Evolutionary conservation across 2,113 vertebrate species (phyloP).

Genomic region (Neolamprologus tretocephalus): DNA sequence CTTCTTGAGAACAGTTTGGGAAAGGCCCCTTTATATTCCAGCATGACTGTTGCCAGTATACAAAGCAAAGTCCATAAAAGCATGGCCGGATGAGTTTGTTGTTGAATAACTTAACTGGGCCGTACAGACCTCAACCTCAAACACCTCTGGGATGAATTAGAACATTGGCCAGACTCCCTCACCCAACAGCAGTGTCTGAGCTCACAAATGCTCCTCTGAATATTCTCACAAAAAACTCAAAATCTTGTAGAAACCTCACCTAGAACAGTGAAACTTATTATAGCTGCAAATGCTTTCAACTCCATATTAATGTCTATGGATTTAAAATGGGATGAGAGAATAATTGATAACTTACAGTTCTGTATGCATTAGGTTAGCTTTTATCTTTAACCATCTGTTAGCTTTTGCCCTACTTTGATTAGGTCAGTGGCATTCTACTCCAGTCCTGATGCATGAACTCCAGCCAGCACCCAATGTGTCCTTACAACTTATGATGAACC

Average conservation of each 20-base stretch:
- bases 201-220: neutral
- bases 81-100: neutral
- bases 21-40: neutral
- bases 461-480: neutral
- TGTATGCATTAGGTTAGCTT: neutral
- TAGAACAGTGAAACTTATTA: neutral
- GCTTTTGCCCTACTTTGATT: neutral
- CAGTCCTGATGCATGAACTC: neutral
- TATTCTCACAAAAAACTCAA: neutral
- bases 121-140: neutral
- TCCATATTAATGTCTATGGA: neutral
- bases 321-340: neutral
- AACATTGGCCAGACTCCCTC: neutral
- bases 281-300: neutral
- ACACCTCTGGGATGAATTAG: neutral
- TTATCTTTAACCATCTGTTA: neutral
- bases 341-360: neutral
- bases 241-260: neutral
- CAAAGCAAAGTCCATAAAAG: neutral
- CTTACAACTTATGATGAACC: neutral
- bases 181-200: neutral
- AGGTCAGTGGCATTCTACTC: neutral
- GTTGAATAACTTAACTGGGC: neutral
- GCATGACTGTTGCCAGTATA: neutral
- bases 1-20: neutral